phyloP scores from a whole-genome alignment of 2,888 invertebrate species.

The Theretra japonica region DNA sequence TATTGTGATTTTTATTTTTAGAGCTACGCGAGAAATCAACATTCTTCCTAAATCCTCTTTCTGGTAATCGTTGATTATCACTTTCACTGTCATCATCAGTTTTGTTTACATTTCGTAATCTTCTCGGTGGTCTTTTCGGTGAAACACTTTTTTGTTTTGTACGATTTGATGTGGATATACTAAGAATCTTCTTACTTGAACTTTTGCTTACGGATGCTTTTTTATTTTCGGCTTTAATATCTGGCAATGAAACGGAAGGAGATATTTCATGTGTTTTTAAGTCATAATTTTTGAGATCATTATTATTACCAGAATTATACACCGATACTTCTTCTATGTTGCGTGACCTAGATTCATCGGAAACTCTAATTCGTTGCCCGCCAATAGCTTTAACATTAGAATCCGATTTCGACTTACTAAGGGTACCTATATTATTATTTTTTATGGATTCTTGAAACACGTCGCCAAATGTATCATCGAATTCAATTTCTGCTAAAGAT shows the following conservation, averaged over 20 bases:
- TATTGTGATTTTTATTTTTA: conserved; percentile 68
- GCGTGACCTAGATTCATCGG: conserved; percentile 80
- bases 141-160: conserved; percentile 80
- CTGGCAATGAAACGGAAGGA: conserved; percentile 69
- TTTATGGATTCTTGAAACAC: conserved; percentile 72
- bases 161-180: conserved; percentile 62
- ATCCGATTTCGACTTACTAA: conserved; percentile 73
- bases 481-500: conserved; percentile 79
- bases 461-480: conserved; percentile 81
- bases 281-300: conserved; percentile 78
- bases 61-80: conserved; percentile 74
- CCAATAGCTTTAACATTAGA: conserved; percentile 86
- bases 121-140: conserved; percentile 87
- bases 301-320: conserved; percentile 80
- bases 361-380: conserved; percentile 88
- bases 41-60: conserved; percentile 64
- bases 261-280: conserved; percentile 66
- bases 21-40: conserved; percentile 57
- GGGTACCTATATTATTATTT: conserved; percentile 60
- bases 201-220: conserved; percentile 69
- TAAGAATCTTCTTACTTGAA: conserved; percentile 68
- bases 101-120: conserved; percentile 75
- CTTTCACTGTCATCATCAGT: conserved; percentile 81
- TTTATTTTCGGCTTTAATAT: conserved; percentile 76
- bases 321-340: conserved; percentile 69